These are phyloP conservation scores for Scolopax rusticola DNA, from an alignment of 2,797 vertebrate species.

Conservation along the genomic window DNA sequence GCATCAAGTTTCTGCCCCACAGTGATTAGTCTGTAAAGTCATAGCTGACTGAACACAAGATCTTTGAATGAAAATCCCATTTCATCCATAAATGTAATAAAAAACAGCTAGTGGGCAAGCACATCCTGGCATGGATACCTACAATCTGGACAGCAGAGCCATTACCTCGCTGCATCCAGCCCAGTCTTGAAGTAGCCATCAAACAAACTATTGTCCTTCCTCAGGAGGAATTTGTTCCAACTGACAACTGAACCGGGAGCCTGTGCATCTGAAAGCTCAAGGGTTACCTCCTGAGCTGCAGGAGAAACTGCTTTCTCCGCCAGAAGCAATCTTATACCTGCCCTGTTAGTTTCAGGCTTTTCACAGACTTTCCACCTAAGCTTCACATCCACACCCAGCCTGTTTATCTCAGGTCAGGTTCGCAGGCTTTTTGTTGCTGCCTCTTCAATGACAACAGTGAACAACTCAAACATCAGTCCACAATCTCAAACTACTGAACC, in stretches of 20 bases:
- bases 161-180: not conserved
- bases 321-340: not conserved
- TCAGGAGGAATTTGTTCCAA: conserved; percentile 14
- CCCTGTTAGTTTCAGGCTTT: not conserved
- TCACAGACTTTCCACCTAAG: not conserved
- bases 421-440: not conserved
- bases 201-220: not conserved
- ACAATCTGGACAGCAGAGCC: not conserved
- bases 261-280: not conserved
- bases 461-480: not conserved
- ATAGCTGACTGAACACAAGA: not conserved
- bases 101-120: conserved; percentile 5
- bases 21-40: conserved; percentile 1
- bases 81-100: conserved; percentile 16
- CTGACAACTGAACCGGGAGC: not conserved
- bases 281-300: not conserved
- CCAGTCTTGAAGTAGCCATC: not conserved
- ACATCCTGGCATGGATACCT: not conserved
- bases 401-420: not conserved
- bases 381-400: not conserved
- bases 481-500: not conserved
- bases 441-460: not conserved
- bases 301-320: not conserved
- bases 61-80: conserved; percentile 22
- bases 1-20: not conserved